phyloP scores from a whole-genome alignment of 2,113 vertebrate genomes.

The Physeter macrocephalus region DNA sequence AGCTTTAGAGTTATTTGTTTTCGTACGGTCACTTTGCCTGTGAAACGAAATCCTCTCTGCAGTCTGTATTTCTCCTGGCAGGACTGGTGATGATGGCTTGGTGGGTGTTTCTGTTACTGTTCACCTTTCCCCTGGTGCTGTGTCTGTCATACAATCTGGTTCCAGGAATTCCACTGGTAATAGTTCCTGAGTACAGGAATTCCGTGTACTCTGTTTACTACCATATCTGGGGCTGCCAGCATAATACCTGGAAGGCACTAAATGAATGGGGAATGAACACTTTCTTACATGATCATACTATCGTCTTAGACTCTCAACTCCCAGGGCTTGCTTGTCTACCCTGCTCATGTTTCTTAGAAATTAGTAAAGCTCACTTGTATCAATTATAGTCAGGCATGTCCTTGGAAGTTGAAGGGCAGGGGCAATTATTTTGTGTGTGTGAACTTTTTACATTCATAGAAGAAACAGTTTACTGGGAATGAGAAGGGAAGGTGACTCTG shows the following conservation, averaged over 20 bases:
- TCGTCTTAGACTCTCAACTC: background rate
- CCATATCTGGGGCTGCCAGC: background rate
- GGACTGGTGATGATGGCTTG: background rate
- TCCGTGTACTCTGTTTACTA: background rate
- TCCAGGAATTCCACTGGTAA: background rate
- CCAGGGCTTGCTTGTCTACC: background rate
- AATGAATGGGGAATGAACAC: background rate
- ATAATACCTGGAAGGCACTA: background rate
- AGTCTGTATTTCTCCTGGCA: background rate
- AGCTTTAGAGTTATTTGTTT: constrained; percentile 18
- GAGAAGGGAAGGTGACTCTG: background rate
- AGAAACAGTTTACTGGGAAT: background rate
- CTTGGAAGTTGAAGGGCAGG: constrained; percentile 37
- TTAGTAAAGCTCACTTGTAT: background rate
- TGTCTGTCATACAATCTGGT: background rate
- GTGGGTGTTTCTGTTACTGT: background rate
- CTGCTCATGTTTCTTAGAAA: background rate
- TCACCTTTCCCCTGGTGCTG: background rate
- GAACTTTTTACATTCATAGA: constrained; percentile 1
- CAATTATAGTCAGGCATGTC: background rate
- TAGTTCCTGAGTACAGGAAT: background rate
- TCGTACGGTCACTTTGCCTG: constrained; percentile 35
- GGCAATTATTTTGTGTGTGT: constrained; percentile 35
- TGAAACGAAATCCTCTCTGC: background rate
- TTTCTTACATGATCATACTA: background rate